Evolutionary conservation across 1,140 invertebrate genomes (phyloP).

Genomic region (Pararge aegeria): DNA sequence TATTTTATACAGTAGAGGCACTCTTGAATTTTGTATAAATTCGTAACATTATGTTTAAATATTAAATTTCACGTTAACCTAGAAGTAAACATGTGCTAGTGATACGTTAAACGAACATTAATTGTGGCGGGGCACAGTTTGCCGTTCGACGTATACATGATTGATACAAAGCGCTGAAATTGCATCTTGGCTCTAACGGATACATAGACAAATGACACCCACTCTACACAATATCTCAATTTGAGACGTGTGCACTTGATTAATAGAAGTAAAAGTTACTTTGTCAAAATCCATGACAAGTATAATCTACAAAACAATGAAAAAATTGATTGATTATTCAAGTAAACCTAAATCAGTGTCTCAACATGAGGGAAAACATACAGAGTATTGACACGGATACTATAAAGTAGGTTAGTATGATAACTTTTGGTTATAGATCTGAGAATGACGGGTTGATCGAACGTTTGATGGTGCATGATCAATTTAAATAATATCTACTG

Average conservation of each 20-base stretch:
- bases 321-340: too few relatives aligned
- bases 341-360: too few relatives aligned
- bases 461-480: too few relatives aligned
- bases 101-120: slow-evolving; percentile 28
- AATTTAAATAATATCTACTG: too few relatives aligned
- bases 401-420: too few relatives aligned
- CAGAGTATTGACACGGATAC: too few relatives aligned
- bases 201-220: neutral
- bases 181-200: slow-evolving; percentile 17
- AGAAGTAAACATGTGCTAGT: slow-evolving; percentile 12
- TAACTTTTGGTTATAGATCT: too few relatives aligned
- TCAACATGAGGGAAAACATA: too few relatives aligned
- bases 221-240: neutral
- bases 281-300: neutral
- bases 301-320: too few relatives aligned
- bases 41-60: neutral
- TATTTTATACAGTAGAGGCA: too few relatives aligned
- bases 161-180: slow-evolving; percentile 26
- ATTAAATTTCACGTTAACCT: neutral
- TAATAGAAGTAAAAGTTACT: neutral
- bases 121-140: slow-evolving; percentile 25
- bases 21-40: too few relatives aligned
- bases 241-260: neutral
- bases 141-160: slow-evolving; percentile 24
- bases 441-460: too few relatives aligned